Conservation (phyloP, 2,888 invertebrate genomes). For the Microchrysa polita region DNA sequence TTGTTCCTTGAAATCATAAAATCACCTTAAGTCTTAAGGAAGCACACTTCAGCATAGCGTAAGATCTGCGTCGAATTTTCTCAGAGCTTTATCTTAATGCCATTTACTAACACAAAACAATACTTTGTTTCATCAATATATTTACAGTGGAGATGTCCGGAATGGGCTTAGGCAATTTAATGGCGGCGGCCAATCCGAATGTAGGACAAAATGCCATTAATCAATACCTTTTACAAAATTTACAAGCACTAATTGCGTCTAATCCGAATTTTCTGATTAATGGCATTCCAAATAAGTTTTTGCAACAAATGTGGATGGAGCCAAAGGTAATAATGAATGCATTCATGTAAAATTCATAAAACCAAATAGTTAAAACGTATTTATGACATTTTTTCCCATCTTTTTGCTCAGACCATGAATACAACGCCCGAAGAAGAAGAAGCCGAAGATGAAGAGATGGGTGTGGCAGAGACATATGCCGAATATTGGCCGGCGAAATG, state of each 20-base stretch:
- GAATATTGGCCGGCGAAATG: conserved; percentile 98
- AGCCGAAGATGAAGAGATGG: conserved; percentile 95
- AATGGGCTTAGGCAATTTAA: conserved; percentile 65
- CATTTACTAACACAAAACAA: background rate
- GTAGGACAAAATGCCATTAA: conserved; percentile 53
- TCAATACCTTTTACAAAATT: conserved; percentile 60
- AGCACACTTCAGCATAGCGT: conserved; percentile 36
- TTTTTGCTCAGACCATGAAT: conserved; percentile 47
- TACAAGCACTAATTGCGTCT: conserved; percentile 61
- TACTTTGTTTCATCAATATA: conserved; percentile 18
- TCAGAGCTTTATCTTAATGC: background rate
- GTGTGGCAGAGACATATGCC: conserved; percentile 97
- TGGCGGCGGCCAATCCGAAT: conserved; percentile 48
- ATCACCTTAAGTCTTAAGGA: conserved; percentile 47
- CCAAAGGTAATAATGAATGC: conserved; percentile 62
- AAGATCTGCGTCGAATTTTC: background rate
- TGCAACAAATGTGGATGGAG: conserved; percentile 72
- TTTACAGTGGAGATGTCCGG: conserved; percentile 73
- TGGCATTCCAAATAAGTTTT: conserved; percentile 67
- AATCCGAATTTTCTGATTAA: conserved; percentile 64
- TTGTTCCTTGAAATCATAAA: too few relatives aligned
- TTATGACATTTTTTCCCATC: too few relatives aligned
- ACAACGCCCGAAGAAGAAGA: conserved; percentile 73
- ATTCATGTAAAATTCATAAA: too few relatives aligned
- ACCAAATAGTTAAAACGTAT: background rate